Base-by-base conservation (phyloP, 2,888 invertebrate species). In the Drosophila kanekoi region DNA sequence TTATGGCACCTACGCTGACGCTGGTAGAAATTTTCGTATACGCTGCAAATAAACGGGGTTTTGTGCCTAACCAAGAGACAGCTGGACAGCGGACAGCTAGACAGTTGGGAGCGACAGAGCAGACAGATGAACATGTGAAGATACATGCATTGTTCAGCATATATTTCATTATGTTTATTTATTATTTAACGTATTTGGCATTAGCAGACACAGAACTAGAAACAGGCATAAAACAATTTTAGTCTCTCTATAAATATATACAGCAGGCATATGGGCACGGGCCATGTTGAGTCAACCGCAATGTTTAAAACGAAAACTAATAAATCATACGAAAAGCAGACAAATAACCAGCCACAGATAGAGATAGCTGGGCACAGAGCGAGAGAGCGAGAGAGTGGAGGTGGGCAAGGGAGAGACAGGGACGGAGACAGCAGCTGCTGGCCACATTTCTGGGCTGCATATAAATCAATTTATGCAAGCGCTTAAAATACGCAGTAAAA, bases 131-230 rank as follows among this genome's bases (percentile, higher is more conserved):
- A 65, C 71, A 70, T 64, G 59, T 56, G 53, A 74, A 79, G 76
- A 75, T 75, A 79, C 48, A 64, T 60, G 65, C 65, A 75, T 62
- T 69, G 70, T 61, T 57, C 48, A 66, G 58, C 70, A 82, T 83
- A 81, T 78, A 83, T 77, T 88, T 88, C 81, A 88, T 77, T 71
- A 87, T 72, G 72, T 89, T 78, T 88, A 83, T 88, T 83, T 84
- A 84, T 84, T 84, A 84, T 84, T 84, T 71, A 84, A 87, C 81
- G 72, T 53, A 81, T 87, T 84, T 74, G 68, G 72, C 65, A 84
- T 77, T 75, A 78, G 84, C 60, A 57, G 49, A 35, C 40, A 49
- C 51, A 14, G 8, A 35, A 45, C 38, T 14, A 52, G 52, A 65
- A 10, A 13, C 41, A 23, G 11, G 45, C 6, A 47, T 43, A 54